Evolutionary conservation across 2,888 invertebrate species (phyloP).

Genomic region (Drosophila demipolita): DNA sequence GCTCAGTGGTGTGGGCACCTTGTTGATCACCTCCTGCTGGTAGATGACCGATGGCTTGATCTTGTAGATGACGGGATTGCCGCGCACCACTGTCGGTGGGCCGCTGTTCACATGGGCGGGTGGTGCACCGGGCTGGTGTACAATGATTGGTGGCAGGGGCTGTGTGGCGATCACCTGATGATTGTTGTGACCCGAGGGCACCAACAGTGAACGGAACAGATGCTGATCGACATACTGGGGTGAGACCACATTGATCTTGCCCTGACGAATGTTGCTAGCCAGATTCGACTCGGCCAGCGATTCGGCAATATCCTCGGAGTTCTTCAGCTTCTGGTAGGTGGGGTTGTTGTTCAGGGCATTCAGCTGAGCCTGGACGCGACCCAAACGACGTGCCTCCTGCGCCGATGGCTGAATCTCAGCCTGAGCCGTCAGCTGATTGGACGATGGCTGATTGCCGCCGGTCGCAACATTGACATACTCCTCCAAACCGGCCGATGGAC

Average conservation of each 20-base stretch:
- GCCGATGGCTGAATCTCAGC: conserved; percentile 76
- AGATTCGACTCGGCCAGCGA: conserved; percentile 77
- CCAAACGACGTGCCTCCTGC: conserved; percentile 75
- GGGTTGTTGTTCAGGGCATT: conserved; percentile 75
- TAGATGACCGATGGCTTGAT: conserved; percentile 83
- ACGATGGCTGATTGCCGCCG: conserved; percentile 57
- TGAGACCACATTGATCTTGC: conserved; percentile 80
- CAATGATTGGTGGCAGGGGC: conserved; percentile 82
- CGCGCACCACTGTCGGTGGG: conserved; percentile 82
- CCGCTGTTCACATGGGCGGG: conserved; percentile 81
- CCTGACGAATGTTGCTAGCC: conserved; percentile 82
- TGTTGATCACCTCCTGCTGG: conserved; percentile 84
- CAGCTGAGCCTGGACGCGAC: conserved; percentile 77
- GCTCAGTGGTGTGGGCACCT: conserved; percentile 82
- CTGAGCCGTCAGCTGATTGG: conserved; percentile 70
- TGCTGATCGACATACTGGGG: conserved; percentile 82
- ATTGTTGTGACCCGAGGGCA: conserved; percentile 80
- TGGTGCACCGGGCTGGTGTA: conserved; percentile 82
- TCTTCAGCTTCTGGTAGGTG: conserved; percentile 78
- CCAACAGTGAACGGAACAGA: conserved; percentile 81
- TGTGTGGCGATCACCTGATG: conserved; percentile 82
- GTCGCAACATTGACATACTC: conserved; percentile 78
- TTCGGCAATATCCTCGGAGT: conserved; percentile 82
- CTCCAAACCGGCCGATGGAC: conserved; percentile 69
- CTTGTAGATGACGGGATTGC: conserved; percentile 83